Conservation (phyloP, 2,113 vertebrate genomes). For the Recurvirostra avosetta region DNA sequence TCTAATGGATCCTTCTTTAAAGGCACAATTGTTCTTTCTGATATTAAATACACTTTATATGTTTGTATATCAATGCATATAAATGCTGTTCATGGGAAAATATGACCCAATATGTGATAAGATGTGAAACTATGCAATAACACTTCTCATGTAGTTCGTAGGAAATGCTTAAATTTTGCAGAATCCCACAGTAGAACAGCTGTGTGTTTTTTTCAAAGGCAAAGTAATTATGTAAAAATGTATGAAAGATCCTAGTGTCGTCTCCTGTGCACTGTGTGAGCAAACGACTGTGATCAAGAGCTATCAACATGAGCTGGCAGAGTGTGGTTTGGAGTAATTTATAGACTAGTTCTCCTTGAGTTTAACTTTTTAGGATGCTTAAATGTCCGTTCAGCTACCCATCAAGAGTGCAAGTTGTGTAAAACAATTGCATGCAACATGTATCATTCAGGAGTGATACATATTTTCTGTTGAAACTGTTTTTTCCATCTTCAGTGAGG, state of each 20-base stretch:
- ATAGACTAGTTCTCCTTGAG: background rate
- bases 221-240: background rate
- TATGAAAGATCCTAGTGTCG: background rate
- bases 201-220: background rate
- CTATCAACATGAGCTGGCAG: background rate
- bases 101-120: background rate
- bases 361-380: background rate
- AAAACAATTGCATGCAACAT: background rate
- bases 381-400: background rate
- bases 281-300: background rate
- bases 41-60: background rate
- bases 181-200: background rate
- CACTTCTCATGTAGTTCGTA: background rate
- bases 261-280: accelerated
- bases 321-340: background rate
- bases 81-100: background rate
- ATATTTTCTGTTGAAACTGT: background rate
- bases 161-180: background rate
- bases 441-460: background rate
- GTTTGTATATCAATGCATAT: background rate
- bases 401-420: background rate
- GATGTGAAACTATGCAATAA: background rate
- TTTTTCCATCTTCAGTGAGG: background rate
- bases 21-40: background rate
- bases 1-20: background rate